Evolutionary conservation across 2,797 vertebrate species (phyloP).

Genomic region (Cossypha dichroa): DNA sequence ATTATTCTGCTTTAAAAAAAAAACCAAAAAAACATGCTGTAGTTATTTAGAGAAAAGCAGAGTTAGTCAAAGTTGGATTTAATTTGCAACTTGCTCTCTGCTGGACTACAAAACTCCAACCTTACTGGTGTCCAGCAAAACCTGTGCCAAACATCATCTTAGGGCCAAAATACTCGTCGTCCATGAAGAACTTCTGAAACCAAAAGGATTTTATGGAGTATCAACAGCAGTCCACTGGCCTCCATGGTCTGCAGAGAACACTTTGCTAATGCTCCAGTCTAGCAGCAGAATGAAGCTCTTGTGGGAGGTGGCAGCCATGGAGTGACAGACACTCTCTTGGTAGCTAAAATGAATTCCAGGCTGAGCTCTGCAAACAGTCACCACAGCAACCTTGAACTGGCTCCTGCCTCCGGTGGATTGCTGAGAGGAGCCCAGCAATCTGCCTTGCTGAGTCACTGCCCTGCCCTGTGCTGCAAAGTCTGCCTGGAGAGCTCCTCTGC

Average conservation of each 20-base stretch:
- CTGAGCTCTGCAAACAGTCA: slow-evolving; percentile 46
- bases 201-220: not conserved
- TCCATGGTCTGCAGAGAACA: slow-evolving; percentile 26
- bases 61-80: not conserved
- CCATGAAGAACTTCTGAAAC: not conserved
- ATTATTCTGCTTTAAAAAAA: not conserved
- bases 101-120: not conserved
- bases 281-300: slow-evolving; percentile 18
- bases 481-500: not conserved
- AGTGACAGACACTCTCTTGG: slow-evolving; percentile 51
- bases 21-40: not conserved
- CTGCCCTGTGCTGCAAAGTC: not conserved
- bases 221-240: slow-evolving; percentile 4
- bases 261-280: not conserved
- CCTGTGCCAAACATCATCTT: not conserved
- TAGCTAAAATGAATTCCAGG: slow-evolving; percentile 52
- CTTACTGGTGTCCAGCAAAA: not conserved
- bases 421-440: not conserved
- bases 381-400: slow-evolving; percentile 49
- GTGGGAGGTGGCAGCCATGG: slow-evolving; percentile 53
- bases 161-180: not conserved
- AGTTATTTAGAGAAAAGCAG: slow-evolving; percentile 7
- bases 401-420: not conserved
- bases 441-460: slow-evolving; percentile 23
- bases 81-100: not conserved